Percentiles rank a stretch among this genome's conserved stretches.
Evolutionary conservation across 2,797 vertebrate genomes (phyloP).

Genomic region (Myripristis jacobus): DNA sequence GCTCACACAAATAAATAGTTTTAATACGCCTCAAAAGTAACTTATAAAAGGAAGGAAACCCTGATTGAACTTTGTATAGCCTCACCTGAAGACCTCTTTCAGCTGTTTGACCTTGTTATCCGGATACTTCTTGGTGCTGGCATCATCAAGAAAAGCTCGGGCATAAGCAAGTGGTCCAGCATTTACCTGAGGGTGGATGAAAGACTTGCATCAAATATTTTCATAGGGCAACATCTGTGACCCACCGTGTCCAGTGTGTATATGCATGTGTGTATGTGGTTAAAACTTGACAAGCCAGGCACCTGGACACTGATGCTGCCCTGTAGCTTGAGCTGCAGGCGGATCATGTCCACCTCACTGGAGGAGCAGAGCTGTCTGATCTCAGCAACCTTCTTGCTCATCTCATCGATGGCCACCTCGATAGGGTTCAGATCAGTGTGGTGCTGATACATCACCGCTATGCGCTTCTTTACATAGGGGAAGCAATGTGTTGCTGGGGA

Average conservation of each 20-base stretch:
- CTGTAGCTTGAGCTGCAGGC: conserved; percentile 96
- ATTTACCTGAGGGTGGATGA: conserved; percentile 86
- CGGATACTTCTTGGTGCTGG: conserved; percentile 92
- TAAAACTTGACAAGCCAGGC: conserved; percentile 14
- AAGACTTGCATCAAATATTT: background rate
- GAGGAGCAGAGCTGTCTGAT: conserved; percentile 92
- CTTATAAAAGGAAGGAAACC: background rate
- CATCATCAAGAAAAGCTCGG: conserved; percentile 94
- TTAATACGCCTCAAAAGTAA: conserved; percentile 1
- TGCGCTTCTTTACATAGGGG: conserved; percentile 96
- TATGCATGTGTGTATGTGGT: conserved; percentile 1
- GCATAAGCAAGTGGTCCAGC: conserved; percentile 96
- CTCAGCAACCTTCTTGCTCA: conserved; percentile 96
- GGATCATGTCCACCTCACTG: conserved; percentile 97
- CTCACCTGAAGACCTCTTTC: conserved; percentile 97
- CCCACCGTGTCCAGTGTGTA: background rate
- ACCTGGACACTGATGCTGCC: conserved; percentile 99
- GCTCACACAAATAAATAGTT: conserved; percentile 31
- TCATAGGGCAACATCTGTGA: background rate
- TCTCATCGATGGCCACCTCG: conserved; percentile 97
- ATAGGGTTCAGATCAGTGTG: conserved; percentile 97
- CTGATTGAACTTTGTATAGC: background rate
- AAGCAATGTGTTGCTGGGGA: conserved; percentile 94
- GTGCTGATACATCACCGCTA: conserved; percentile 98
- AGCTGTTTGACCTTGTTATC: conserved; percentile 98